These are phyloP conservation scores for Rapana venosa DNA, from an alignment of 2,888 invertebrate species.

Conservation along the genomic window DNA sequence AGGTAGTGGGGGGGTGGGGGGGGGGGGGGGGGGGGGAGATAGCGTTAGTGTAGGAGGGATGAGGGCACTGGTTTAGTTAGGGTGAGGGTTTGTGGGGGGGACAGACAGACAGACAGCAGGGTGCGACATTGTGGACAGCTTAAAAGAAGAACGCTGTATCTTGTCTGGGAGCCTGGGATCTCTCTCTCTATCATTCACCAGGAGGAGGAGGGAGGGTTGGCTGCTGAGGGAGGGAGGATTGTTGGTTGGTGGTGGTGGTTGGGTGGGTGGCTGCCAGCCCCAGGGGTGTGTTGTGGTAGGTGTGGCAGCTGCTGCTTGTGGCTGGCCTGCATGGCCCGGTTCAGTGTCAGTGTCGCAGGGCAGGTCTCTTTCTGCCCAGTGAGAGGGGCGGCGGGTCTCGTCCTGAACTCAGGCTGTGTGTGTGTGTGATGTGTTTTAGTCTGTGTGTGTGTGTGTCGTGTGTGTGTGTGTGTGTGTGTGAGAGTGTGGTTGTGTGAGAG, in stretches of 20 bases:
- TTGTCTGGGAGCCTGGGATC: not conserved
- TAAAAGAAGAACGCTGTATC: constrained; percentile 17
- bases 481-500: too few species aligned
- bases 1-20: not conserved
- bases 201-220: too few species aligned
- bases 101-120: not conserved
- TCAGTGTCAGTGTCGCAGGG: not conserved
- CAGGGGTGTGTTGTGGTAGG: not conserved
- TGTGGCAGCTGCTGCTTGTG: not conserved
- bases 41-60: too few species aligned
- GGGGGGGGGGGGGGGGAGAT: too few species aligned
- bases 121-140: not conserved
- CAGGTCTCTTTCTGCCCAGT: not conserved
- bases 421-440: too few species aligned
- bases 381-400: too few species aligned
- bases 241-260: not conserved
- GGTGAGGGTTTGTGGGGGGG: not conserved
- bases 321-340: not conserved
- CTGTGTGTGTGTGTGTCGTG: too few species aligned
- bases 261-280: not conserved
- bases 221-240: too few species aligned
- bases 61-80: not conserved
- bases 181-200: not conserved
- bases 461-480: too few species aligned
- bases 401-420: too few species aligned